Evolutionary conservation across 2,113 vertebrate species (phyloP).

Genomic region (Oreochromis spilurus): DNA sequence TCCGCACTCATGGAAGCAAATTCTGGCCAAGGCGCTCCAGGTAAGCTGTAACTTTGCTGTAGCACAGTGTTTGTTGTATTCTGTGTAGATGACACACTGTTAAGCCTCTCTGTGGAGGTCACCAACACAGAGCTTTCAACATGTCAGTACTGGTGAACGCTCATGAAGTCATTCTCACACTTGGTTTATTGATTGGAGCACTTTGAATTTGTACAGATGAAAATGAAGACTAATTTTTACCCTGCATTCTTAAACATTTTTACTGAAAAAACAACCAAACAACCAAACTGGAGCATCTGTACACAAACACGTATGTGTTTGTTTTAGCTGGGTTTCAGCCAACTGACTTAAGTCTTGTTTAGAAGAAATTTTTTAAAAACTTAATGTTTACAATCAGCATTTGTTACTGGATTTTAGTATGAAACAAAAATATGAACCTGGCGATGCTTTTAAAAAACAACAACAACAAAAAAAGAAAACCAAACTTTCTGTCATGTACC

Average conservation of each 20-base stretch:
- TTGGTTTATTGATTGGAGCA: background rate
- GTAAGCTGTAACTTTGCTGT: background rate
- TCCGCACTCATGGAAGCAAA: background rate
- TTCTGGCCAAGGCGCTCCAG: background rate
- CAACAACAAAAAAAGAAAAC: background rate
- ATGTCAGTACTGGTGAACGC: background rate
- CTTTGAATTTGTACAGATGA: background rate
- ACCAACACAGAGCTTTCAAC: background rate
- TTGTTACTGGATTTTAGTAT: background rate
- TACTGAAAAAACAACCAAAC: background rate
- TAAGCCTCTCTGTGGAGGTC: background rate
- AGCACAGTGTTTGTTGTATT: background rate
- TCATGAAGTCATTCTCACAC: background rate
- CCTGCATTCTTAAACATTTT: rapidly evolving
- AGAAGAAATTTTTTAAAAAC: background rate
- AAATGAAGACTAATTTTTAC: background rate
- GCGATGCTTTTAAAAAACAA: background rate
- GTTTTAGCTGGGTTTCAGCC: background rate
- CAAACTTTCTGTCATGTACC: background rate
- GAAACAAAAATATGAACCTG: background rate
- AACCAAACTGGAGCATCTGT: background rate
- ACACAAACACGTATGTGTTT: background rate
- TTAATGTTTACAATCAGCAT: background rate
- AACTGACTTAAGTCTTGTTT: background rate
- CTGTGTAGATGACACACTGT: background rate